Evolutionary conservation across 2,797 vertebrate species (phyloP).

Genomic region (Brachymystax lenok): DNA sequence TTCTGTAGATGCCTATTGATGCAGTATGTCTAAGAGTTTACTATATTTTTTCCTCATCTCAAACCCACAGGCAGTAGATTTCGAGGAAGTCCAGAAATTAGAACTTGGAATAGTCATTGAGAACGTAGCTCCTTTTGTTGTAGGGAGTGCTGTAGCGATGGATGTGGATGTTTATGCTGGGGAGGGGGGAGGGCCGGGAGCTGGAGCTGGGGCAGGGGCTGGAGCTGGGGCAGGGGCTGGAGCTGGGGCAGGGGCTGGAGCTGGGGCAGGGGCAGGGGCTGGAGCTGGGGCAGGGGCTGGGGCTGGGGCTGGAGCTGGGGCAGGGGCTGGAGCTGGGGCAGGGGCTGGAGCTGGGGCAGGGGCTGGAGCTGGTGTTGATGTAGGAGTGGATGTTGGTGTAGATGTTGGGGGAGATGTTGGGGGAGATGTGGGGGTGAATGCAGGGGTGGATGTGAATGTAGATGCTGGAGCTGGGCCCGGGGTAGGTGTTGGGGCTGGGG

Average conservation of each 20-base stretch:
- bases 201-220: conserved; percentile 67
- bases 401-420: conserved; percentile 19
- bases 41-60: conserved; percentile 11
- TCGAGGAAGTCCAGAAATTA: conserved; percentile 81
- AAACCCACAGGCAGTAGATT: conserved; percentile 80
- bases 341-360: neutral
- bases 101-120: conserved; percentile 81
- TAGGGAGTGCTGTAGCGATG: conserved; percentile 54
- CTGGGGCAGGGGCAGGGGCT: neutral
- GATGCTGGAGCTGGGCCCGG: neutral
- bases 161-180: conserved; percentile 61
- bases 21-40: neutral
- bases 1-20: neutral
- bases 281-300: conserved; percentile 12
- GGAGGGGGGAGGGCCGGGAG: conserved; percentile 51
- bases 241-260: conserved; percentile 24
- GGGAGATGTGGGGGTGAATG: neutral
- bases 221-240: conserved; percentile 75
- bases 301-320: conserved; percentile 6
- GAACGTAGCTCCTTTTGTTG: conserved; percentile 86
- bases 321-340: neutral
- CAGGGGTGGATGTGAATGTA: neutral
- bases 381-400: neutral
- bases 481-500: neutral
- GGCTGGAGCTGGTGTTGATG: neutral